These are phyloP conservation scores for Myoxocephalus aenaeus DNA, from an alignment of 2,797 vertebrate genomes.

Conservation along the genomic window DNA sequence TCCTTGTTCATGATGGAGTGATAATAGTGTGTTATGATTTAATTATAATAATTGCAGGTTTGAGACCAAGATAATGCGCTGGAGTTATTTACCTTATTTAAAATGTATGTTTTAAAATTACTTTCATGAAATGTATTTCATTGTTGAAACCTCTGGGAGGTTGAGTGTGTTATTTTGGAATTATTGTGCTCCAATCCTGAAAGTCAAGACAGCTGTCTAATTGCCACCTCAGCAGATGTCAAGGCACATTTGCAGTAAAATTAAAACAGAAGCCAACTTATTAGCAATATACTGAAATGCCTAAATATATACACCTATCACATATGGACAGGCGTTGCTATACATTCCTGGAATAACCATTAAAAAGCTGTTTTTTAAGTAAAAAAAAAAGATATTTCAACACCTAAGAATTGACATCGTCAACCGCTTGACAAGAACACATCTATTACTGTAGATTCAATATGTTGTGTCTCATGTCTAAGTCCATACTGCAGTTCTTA, in stretches of 20 bases:
- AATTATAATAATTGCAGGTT: conserved; percentile 42
- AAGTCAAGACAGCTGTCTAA: conserved; percentile 36
- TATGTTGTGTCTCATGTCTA: not conserved
- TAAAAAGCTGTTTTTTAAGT: not conserved
- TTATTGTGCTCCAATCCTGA: not conserved
- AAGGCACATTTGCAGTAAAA: conserved; percentile 26
- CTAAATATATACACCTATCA: not conserved
- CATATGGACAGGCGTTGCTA: not conserved
- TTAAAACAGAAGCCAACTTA: conserved; percentile 23
- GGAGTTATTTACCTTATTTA: conserved; percentile 4
- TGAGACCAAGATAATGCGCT: conserved; percentile 5
- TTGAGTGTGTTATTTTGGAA: conserved; percentile 8
- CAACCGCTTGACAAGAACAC: not conserved
- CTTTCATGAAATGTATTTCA: not conserved
- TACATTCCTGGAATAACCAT: not conserved
- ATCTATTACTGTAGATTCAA: not conserved
- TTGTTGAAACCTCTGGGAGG: not conserved
- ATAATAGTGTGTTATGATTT: conserved; percentile 20
- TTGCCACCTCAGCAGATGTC: conserved; percentile 34
- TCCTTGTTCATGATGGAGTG: conserved; percentile 44
- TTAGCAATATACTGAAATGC: conserved; percentile 1
- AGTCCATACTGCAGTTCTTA: not conserved
- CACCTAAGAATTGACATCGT: not conserved
- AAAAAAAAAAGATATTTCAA: too few relatives aligned
- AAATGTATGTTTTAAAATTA: not conserved